These are phyloP conservation scores for Epinotia demarniana DNA, from an alignment of 2,888 invertebrate genomes.

Conservation along the genomic window DNA sequence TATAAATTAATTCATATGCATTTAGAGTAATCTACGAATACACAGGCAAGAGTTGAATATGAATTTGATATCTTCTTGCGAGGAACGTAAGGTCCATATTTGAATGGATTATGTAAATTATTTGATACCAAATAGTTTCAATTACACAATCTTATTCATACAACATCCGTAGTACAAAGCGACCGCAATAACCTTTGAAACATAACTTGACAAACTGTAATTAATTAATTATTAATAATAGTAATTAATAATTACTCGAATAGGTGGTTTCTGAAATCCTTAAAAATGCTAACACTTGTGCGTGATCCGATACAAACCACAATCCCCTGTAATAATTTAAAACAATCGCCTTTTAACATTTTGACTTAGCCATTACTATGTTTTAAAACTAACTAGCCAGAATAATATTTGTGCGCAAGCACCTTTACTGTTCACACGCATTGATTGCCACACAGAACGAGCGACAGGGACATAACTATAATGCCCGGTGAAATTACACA, in stretches of 20 bases:
- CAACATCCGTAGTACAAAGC: conserved; percentile 39
- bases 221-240: conserved; percentile 31
- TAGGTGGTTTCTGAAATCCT: conserved; percentile 38
- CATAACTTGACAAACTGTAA: conserved; percentile 47
- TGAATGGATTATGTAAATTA: neutral
- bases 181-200: conserved; percentile 45
- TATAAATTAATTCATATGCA: neutral
- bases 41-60: neutral
- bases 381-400: conserved; percentile 1
- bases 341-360: conserved; percentile 43
- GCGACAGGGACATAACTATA: neutral
- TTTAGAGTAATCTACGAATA: no score
- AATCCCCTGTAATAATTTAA: conserved; percentile 62
- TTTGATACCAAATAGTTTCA: neutral
- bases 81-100: neutral
- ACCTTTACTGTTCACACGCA: conserved; percentile 20
- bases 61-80: neutral
- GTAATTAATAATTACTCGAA: conserved; percentile 40
- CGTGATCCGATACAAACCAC: conserved; percentile 52
- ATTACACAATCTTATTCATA: neutral
- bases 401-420: conserved; percentile 30
- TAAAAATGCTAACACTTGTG: conserved; percentile 39
- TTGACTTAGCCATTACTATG: conserved; percentile 5
- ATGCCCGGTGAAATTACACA: neutral
- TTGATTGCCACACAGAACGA: conserved; percentile 4